Evolutionary conservation across 2,888 invertebrate genomes (phyloP).

Genomic region (Seira ritae): DNA sequence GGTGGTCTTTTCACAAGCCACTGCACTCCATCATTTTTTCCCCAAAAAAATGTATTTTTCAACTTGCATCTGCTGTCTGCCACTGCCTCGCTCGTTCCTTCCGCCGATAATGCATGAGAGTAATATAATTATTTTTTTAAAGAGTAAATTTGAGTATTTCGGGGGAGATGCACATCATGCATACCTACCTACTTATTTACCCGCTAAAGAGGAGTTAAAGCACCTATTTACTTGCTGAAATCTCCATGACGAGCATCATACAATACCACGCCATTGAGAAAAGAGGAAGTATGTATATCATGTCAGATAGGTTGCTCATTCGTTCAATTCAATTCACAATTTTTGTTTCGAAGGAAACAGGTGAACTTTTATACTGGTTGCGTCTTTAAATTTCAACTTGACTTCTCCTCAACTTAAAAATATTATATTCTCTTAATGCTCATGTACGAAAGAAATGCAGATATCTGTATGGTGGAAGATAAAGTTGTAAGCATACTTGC

Average conservation of each 20-base stretch:
- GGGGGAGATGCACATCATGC: no score
- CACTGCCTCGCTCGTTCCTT: no score
- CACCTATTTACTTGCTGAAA: background rate
- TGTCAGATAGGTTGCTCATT: conserved; percentile 33
- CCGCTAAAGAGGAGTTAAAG: no score
- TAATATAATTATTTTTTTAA: no score
- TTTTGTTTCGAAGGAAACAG: conserved; percentile 50
- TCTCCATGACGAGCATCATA: conserved; percentile 40
- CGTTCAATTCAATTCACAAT: conserved; percentile 29
- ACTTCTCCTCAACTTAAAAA: conserved; percentile 59
- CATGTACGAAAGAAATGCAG: no score
- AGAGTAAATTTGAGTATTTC: no score
- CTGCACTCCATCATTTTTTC: conserved; percentile 27
- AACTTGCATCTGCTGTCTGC: background rate
- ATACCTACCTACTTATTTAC: no score
- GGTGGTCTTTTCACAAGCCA: conserved; percentile 48
- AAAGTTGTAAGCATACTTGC: conserved; percentile 22
- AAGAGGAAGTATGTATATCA: background rate
- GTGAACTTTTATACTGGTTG: conserved; percentile 42
- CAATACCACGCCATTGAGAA: background rate
- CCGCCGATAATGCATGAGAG: background rate
- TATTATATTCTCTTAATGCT: background rate
- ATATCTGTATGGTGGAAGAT: no score
- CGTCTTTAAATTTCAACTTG: conserved; percentile 54
- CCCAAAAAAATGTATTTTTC: background rate